These are phyloP conservation scores for Turnix velox DNA, from an alignment of 2,113 vertebrate species.

Conservation along the genomic window DNA sequence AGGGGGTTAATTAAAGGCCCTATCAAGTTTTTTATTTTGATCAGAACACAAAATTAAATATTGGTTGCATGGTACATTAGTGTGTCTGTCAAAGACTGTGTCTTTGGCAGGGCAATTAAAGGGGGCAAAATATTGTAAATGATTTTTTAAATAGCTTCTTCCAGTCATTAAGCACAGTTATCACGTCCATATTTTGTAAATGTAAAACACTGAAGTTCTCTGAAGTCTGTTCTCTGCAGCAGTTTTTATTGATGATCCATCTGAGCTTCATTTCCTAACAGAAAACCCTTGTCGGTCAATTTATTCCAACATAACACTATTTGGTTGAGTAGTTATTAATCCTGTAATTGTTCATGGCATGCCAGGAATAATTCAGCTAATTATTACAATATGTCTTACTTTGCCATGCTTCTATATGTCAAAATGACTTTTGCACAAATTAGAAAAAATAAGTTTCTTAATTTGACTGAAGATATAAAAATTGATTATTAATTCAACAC, in stretches of 20 bases:
- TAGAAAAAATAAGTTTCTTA: constrained; percentile 42
- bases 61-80: constrained; percentile 64
- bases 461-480: constrained; percentile 57
- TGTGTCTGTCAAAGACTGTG: constrained; percentile 57
- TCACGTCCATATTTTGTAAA: constrained; percentile 65
- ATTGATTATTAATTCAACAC: constrained; percentile 55
- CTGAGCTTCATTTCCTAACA: constrained; percentile 76
- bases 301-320: constrained; percentile 76
- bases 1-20: constrained; percentile 26
- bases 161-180: constrained; percentile 70
- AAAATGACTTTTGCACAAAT: constrained; percentile 51
- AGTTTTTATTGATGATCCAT: constrained; percentile 77
- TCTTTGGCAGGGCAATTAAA: constrained; percentile 68
- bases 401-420: constrained; percentile 65
- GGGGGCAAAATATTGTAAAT: constrained; percentile 68
- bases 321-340: constrained; percentile 76
- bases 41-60: constrained; percentile 59
- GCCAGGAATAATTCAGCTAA: constrained; percentile 80
- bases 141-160: constrained; percentile 72
- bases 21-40: constrained; percentile 23
- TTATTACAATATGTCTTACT: constrained; percentile 81
- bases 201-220: constrained; percentile 62
- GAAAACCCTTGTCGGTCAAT: constrained; percentile 78
- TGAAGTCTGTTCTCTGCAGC: constrained; percentile 56
- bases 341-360: constrained; percentile 77